Base-by-base conservation (phyloP, 1,140 invertebrate genomes). In the Drosophila neocordata region DNA sequence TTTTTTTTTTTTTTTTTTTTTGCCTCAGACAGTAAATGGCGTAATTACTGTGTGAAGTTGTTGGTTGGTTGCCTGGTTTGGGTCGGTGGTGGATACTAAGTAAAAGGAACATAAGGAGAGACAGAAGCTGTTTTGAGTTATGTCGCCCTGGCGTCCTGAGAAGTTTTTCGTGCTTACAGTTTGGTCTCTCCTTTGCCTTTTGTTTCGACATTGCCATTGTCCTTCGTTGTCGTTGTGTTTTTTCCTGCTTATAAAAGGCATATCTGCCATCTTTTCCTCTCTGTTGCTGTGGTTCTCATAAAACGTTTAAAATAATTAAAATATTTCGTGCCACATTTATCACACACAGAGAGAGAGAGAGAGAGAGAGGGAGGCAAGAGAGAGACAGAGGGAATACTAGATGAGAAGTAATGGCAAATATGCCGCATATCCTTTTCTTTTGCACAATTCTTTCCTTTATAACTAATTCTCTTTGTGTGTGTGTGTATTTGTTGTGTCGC, bases 261-360 rank as follows among this genome's bases (percentile, higher is more conserved):
- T 89, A 84, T 79, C 79, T 79, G 60, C 73, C 65, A 69, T 77
- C 76, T 58, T 48, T 48, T 27, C 22, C 37, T 55, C 56, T 48
- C 44, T 52, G 52, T 63, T 44, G 31, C 53, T 66, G 73, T 68
- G 77, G 83, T 71, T 74, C 80, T 77, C 73, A 90, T 90, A 84
- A 90, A 90, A 90, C 87, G 79, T 90, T 90, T 90, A 90, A 90
- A 90, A 90, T 90, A 90, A 88, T 90, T 90, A 83, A 90, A 90
- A 90, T 90, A 87, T 90, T 90, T 90, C 79, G 82, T 88, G 87
- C 73, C 87, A 90, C 87, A 87, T 89, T 84, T 84, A 88, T 87
- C 83, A 88, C 77, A 87, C 73, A 69, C 65, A 58, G 24, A 37
- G 31, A 60, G 35, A 35, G 48, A 52, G 41, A 37, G 44, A 37